Evolutionary conservation across 2,888 invertebrate genomes (phyloP), one percentile per base, ranked within the genome.

Genomic region (Sarcophaga caerulescens): DNA sequence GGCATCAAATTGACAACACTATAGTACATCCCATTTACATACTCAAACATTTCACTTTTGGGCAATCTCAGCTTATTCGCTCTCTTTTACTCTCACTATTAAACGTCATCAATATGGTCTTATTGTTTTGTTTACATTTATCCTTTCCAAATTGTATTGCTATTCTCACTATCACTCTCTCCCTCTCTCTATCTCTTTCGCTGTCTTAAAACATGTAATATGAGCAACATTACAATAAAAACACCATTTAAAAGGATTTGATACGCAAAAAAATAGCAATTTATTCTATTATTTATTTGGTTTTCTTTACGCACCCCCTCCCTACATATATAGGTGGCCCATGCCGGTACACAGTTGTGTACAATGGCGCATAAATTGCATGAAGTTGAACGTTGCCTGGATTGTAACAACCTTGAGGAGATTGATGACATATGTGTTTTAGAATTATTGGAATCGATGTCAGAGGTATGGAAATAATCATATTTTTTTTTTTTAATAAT

Each of bases 351-450:
- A 88, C 95, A 96, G 91, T 93, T 97, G 74, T 96, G 96, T 89
- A 94, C 95, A 90, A 95, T 97, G 92, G 96, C 96, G 52, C 95
- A 95, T 94, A 96, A 96, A 92, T 95, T 97, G 91, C 96, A 95
- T 86, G 95, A 95, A 88, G 95, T 96, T 81, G 96, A 96, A 91
- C 95, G 95, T 89, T 92, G 92, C 82, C 82, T 93, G 84, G 92
- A 90, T 65, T 89, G 84, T 57, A 89, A 88, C 35, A 85, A 76
- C 78, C 88, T 87, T 77, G 92, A 92, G 44, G 92, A 92, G 81
- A 90, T 93, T 88, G 93, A 93, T 84, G 95, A 96, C 91, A 94
- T 95, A 85, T 96, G 96, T 90, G 96, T 97, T 71, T 94, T 96
- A 92, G 95, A 95, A 91, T 93, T 97, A 83, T 94, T 97, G 84